phyloP scores from a whole-genome alignment of 1,140 invertebrate species.

The Bombyx mori region ASM3026992v2 NC_085107.1:1482501-1483000 shows the following conservation, averaged over 20 bases:
- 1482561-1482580: neutral
- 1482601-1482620: neutral
- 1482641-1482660: neutral
- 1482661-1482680: neutral
- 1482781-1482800: neutral
- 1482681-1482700: neutral
- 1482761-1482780: neutral
- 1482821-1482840: neutral
- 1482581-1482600: neutral
- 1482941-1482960: too few species aligned
- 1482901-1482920: too few species aligned
- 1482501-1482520: constrained; percentile 23
- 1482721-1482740: neutral
- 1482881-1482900: too few species aligned
- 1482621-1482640: neutral
- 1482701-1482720: neutral
- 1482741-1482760: neutral
- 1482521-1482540: neutral
- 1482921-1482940: too few species aligned
- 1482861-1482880: too few species aligned
- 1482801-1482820: neutral
- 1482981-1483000: too few species aligned
- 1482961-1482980: too few species aligned
- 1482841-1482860: constrained; percentile 5
- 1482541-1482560: neutral